These are phyloP conservation scores for Campaea margaritaria DNA, from an alignment of 2,888 invertebrate species.

Conservation along the genomic window DNA sequence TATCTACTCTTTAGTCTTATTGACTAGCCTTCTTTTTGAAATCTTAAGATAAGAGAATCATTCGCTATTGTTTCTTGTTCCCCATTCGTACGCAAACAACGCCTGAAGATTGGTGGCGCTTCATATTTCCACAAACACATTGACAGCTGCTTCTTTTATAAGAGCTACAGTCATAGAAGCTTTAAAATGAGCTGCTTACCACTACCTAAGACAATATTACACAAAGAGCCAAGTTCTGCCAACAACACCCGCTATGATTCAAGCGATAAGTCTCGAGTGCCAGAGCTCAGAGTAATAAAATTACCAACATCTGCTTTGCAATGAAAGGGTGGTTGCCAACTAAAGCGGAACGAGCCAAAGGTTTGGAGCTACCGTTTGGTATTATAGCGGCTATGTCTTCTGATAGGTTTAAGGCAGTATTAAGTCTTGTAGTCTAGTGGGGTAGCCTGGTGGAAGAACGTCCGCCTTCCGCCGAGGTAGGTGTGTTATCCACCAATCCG, in stretches of 20 bases:
- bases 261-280: slow-evolving; percentile 8
- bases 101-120: too few relatives aligned
- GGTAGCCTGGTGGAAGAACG: too few relatives aligned
- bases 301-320: slow-evolving; percentile 38
- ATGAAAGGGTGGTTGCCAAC: slow-evolving; percentile 37
- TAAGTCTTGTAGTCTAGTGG: too few relatives aligned
- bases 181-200: background rate
- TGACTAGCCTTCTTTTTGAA: too few relatives aligned
- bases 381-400: slow-evolving; percentile 5
- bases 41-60: too few relatives aligned
- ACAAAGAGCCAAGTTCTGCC: slow-evolving; percentile 9
- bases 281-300: slow-evolving; percentile 29
- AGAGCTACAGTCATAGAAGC: background rate
- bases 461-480: too few relatives aligned
- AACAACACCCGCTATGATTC: slow-evolving; percentile 9
- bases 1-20: too few relatives aligned
- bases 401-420: background rate
- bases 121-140: too few relatives aligned
- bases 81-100: too few relatives aligned
- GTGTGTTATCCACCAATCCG: too few relatives aligned
- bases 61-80: too few relatives aligned
- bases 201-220: background rate
- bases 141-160: too few relatives aligned
- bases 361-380: slow-evolving; percentile 9
- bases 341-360: slow-evolving; percentile 9